These are phyloP conservation scores for Zaprionus ornatus DNA, from an alignment of 1,140 invertebrate species.

Conservation along the genomic window DNA sequence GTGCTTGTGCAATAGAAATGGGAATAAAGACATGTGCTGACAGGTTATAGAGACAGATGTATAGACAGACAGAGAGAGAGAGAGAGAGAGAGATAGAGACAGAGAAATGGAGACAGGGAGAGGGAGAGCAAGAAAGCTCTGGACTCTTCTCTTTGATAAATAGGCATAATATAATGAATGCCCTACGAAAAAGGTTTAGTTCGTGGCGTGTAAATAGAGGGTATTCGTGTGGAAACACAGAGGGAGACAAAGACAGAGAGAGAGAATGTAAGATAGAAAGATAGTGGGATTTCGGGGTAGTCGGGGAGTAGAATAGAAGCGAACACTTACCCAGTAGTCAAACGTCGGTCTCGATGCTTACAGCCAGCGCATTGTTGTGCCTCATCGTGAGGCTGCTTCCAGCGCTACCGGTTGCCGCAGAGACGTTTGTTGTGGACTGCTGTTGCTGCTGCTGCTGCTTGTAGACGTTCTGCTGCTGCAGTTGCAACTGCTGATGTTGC, in stretches of 20 bases:
- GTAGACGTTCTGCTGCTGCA: slow-evolving; percentile 51
- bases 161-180: slow-evolving; percentile 17
- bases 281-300: slow-evolving; percentile 18
- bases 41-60: slow-evolving; percentile 5
- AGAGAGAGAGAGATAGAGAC: slow-evolving; percentile 21
- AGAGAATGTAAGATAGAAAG: not conserved
- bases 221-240: not conserved
- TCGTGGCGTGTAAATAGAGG: not conserved
- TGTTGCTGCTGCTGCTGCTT: slow-evolving; percentile 59
- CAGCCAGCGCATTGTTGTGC: slow-evolving; percentile 90
- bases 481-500: slow-evolving; percentile 51
- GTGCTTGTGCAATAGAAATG: slow-evolving; percentile 41
- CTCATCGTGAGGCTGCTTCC: slow-evolving; percentile 93
- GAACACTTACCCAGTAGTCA: slow-evolving; percentile 93
- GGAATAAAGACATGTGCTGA: slow-evolving; percentile 33
- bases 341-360: slow-evolving; percentile 98
- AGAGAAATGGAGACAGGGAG: slow-evolving; percentile 27
- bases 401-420: slow-evolving; percentile 85
- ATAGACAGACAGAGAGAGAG: slow-evolving; percentile 5
- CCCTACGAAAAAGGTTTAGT: not conserved
- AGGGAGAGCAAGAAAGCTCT: slow-evolving; percentile 1
- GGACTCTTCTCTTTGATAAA: not conserved
- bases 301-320: slow-evolving; percentile 19
- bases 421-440: slow-evolving; percentile 57
- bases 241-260: not conserved